Base-by-base conservation (phyloP, 2,113 vertebrate species). In the Pterocles gutturalis region DNA sequence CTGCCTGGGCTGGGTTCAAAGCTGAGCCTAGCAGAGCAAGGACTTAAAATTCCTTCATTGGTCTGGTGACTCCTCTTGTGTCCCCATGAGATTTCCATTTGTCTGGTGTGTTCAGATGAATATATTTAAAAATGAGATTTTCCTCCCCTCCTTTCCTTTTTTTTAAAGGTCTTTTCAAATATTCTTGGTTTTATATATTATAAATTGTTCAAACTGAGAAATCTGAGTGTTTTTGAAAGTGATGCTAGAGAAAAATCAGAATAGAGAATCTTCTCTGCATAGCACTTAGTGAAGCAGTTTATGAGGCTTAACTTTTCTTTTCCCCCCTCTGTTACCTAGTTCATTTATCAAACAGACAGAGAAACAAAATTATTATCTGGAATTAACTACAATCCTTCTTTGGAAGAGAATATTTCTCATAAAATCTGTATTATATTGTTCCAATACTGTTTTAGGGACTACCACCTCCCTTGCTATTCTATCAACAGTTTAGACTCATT, bases 321-420 rank as follows among this genome's bases (percentile, higher is more conserved):
- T 54, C 22, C 58, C 33, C 16, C 70, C 46, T 41, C n/a, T 70
- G 55, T 71, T 67, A 33, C 75, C 53, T 76, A 54, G 60, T 83
- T 90, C 54, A 57, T 77, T 87, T 94, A 65, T 85, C 87, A 91
- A 57, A 81, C 87, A 86, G 66, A 24, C 17, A 26, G 62, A 70
- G 43, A 48, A 49, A 49, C 33, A 57, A 16, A 95, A 83, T 58
- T 29, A 81, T 54, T 62, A 69, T 33, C 65, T 75, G 34, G 29
- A 60, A 82, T 91, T 58, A 67, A 58, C 73, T 49, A 3, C 8
- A 29, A 9, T 43, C 69, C 49, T 62, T 28, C 53, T 67, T 67
- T 58, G 65, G 75, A 36, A 75, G 66, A 62, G 26, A 75, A 17
- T 10, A 2, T 67, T 80, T 25, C 51, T 41, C 24, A 18, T 62